Percentiles rank a stretch among this genome's conserved stretches.
These are phyloP conservation scores for Heliothis virescens DNA, from an alignment of 1,140 invertebrate genomes.

Conservation along the genomic window DNA sequence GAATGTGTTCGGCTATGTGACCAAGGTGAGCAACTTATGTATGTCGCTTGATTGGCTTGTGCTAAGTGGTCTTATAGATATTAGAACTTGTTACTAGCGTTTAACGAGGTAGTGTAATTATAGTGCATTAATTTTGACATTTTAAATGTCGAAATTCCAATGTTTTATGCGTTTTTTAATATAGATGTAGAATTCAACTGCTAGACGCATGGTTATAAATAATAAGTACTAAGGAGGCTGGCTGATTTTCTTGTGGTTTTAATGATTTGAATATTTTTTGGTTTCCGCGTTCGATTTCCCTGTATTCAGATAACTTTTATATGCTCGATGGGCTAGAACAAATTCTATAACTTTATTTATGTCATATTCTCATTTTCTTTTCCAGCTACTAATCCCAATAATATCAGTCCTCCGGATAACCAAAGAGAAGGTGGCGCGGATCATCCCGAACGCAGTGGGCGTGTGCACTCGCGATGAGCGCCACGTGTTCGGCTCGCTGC, in stretches of 20 bases:
- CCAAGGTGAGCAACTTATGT: constrained; percentile 89
- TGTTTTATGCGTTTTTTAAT: too few species aligned
- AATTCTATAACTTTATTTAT: too few species aligned
- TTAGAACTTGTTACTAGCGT: too few species aligned
- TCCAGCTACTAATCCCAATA: constrained; percentile 92
- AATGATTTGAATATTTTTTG: background rate
- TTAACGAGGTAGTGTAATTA: background rate
- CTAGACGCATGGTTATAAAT: background rate
- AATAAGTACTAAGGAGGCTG: too few species aligned
- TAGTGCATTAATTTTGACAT: background rate
- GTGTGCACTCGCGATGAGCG: constrained; percentile 93
- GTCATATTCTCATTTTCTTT: too few species aligned
- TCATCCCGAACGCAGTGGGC: constrained; percentile 96
- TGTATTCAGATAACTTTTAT: too few species aligned
- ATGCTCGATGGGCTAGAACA: too few species aligned
- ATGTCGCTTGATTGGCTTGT: background rate
- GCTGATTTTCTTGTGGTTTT: background rate
- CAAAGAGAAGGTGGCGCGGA: constrained; percentile 96
- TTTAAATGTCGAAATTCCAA: too few species aligned
- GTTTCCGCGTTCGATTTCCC: background rate
- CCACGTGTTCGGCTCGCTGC: constrained; percentile 95
- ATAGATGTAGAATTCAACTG: too few species aligned
- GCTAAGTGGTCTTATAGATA: background rate
- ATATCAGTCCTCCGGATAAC: constrained; percentile 93
- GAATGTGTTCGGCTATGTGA: constrained; percentile 97